Base-by-base conservation (phyloP, 37 sponge, comb jelly and placozoan genomes). In the Cliona cf. orientalis region DNA sequence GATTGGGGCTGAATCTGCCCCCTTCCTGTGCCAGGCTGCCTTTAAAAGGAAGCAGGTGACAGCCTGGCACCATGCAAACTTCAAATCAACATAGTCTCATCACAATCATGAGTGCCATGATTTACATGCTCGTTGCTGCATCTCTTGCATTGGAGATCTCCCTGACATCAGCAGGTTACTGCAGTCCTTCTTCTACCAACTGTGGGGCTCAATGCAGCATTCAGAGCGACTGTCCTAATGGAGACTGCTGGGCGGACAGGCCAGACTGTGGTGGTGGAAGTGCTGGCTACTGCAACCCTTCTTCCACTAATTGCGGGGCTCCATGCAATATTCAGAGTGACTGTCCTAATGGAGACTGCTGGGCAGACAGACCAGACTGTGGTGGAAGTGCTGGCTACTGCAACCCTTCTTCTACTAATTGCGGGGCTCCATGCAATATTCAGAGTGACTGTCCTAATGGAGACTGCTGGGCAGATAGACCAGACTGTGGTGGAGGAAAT, bases 271-370 rank as follows among this genome's bases (percentile, higher is more conserved):
- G 11, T 17, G 17, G 17, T 17, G 17, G 17, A 49, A 17, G 14
- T 49, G 55, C 14, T 49, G 55, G 55, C 55, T 49, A 49, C 55
- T 49, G 55, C 55, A 49, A 49, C 55, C 55, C 17, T 49, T 49
- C 55, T 49, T 17, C 11, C 55, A 19, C 11, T 17, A 49, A 49
- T 11, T 49, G 55, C 17, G 55, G 55, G 55, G 55, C 11, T 11
- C 11, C 14, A 49, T 49, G 55, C 17, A 17, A 17, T 19, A 17
- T 49, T 49, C 14, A 49, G 17, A 17, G 17, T 11, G 55, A 49
- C 55, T 49, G 55, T 17, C 17, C 55, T 49, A 11, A 11, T 49
- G 55, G 55, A 17, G 17, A 49, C 17, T 49, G 55, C 55, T 49
- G 55, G 55, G 55, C 55, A 19, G 17, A 11, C 55, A 49, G 11